Evolutionary conservation across 2,113 vertebrate genomes (phyloP).

Genomic region (Nesoenas mayeri): DNA sequence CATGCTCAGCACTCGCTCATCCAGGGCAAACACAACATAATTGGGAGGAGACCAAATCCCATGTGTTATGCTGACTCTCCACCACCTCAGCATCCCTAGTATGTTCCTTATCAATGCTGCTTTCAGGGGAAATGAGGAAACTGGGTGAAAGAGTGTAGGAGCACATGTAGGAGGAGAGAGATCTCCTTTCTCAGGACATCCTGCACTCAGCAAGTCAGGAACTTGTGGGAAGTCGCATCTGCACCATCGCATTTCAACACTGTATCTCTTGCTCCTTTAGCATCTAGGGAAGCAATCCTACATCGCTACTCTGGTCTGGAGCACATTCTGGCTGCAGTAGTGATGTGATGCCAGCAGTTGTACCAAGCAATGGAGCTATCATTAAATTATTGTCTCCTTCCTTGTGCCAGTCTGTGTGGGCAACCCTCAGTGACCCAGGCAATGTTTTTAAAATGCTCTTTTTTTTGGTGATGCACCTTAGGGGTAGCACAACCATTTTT

Average conservation of each 20-base stretch:
- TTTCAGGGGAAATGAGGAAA: neutral
- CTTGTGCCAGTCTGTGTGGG: neutral
- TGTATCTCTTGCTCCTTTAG: neutral
- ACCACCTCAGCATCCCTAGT: neutral
- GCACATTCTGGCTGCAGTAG: neutral
- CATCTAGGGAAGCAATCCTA: rapidly evolving
- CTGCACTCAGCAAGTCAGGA: neutral
- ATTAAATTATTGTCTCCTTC: neutral
- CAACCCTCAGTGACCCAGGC: neutral
- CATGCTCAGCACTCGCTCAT: neutral
- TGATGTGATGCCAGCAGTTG: neutral
- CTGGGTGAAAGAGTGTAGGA: neutral
- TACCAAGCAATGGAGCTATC: neutral
- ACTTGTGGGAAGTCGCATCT: neutral
- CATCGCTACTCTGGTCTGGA: neutral
- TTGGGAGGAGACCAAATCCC: neutral
- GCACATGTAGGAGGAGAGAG: neutral
- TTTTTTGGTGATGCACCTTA: neutral
- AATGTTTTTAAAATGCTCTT: neutral
- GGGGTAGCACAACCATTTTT: neutral
- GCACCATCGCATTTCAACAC: neutral
- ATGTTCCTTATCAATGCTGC: neutral
- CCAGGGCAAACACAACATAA: neutral
- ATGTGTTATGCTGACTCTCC: neutral
- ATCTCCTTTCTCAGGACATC: neutral